These are phyloP conservation scores for Meteorus colon DNA, from an alignment of 2,888 invertebrate species.

Conservation along the genomic window DNA sequence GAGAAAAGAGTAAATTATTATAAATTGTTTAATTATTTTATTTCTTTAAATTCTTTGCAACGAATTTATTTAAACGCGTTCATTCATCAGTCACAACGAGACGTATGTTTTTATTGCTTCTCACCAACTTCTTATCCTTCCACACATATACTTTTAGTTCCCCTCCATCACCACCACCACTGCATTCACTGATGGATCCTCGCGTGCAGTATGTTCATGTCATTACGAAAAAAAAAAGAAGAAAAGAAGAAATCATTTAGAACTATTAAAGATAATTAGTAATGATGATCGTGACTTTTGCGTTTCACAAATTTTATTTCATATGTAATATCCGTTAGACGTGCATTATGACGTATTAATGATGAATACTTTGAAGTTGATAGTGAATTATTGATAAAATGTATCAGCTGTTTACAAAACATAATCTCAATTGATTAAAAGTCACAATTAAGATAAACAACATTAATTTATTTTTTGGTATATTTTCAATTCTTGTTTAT, in stretches of 20 bases:
- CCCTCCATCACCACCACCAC: slow-evolving; percentile 15
- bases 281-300: neutral
- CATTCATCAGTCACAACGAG: neutral
- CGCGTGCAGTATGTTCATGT: neutral
- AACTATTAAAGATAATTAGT: neutral
- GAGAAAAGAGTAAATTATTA: neutral
- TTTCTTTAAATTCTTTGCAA: neutral
- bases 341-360: too few relatives aligned
- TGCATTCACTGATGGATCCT: neutral
- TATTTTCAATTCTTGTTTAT: neutral
- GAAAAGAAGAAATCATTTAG: neutral
- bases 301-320: neutral
- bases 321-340: too few relatives aligned
- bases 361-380: too few relatives aligned
- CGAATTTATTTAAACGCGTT: neutral
- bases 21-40: neutral
- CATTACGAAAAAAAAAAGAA: neutral
- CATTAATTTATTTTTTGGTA: too few relatives aligned
- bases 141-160: neutral
- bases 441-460: neutral
- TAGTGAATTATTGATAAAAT: neutral
- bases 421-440: neutral
- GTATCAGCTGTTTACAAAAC: neutral
- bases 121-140: slow-evolving; percentile 5
- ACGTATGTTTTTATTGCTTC: neutral